These are phyloP conservation scores for Listronotus oregonensis DNA, from an alignment of 1,140 invertebrate species.

Conservation along the genomic window DNA sequence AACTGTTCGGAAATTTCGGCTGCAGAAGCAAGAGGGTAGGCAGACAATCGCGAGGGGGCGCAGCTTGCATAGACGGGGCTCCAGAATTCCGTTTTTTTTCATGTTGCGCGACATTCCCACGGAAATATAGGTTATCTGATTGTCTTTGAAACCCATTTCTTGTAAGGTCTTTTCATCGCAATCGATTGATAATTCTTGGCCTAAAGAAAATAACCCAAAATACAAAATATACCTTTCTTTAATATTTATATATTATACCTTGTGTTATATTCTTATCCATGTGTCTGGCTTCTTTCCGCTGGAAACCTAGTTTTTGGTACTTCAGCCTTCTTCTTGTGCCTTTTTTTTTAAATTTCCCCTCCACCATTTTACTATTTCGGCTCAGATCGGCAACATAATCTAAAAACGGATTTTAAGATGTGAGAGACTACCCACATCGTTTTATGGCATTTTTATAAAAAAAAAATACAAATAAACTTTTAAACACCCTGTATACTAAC, in stretches of 20 bases:
- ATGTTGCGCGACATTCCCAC: slow-evolving; percentile 78
- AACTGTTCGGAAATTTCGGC: slow-evolving; percentile 86
- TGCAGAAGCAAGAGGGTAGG: slow-evolving; percentile 84
- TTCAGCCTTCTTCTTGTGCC: slow-evolving; percentile 24
- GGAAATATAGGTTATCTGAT: slow-evolving; percentile 87
- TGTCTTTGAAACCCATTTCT: slow-evolving; percentile 92
- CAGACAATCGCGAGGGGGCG: slow-evolving; percentile 79
- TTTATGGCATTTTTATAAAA: too few species aligned
- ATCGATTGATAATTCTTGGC: too few species aligned
- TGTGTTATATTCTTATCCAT: slow-evolving; percentile 86
- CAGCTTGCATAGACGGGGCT: slow-evolving; percentile 78
- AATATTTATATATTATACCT: slow-evolving; percentile 50
- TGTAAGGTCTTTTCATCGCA: slow-evolving; percentile 88
- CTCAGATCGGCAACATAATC: slow-evolving; percentile 91
- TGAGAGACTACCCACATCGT: too few species aligned
- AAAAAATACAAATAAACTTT: too few species aligned
- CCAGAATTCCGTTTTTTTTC: slow-evolving; percentile 71
- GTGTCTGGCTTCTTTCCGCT: slow-evolving; percentile 41
- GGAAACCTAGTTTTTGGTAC: background rate
- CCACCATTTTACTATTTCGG: slow-evolving; percentile 94
- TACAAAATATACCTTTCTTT: too few species aligned
- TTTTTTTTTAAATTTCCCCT: slow-evolving; percentile 56
- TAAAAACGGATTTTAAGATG: slow-evolving; percentile 10
- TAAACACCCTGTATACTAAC: slow-evolving; percentile 11
- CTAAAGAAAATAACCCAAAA: too few species aligned